Evolutionary conservation across 2,797 vertebrate genomes (phyloP), one percentile per base, ranked within the genome.

Genomic region (Xerus rutilus): DNA sequence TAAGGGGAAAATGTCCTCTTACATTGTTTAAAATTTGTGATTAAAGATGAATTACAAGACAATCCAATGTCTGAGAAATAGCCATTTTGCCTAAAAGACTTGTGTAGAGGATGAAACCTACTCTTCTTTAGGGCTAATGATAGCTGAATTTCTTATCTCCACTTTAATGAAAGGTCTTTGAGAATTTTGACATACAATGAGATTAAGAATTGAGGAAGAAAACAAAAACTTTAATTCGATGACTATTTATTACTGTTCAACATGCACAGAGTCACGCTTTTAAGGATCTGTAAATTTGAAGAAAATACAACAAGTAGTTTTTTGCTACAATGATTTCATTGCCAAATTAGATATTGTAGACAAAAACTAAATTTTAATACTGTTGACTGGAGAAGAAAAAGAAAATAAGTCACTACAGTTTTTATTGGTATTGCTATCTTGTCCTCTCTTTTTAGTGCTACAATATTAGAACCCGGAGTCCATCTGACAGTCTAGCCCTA

Each of bases 1-100:
- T 73, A 87, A 69, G 64, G 35, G 17, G n/a, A 18, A 90, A 74
- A 59, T 86, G 8, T 88, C 82, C 1, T 85, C 2, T 90, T 74
- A 90, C 59, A 67, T 73, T 93, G 93, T 81, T 94, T 95, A 57
- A 82, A 81, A 95, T 47, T 90, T 91, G 64, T 86, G 35, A 62
- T 79, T 89, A 77, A 78, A n/a, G 14, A 65, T 92, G 35, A 93
- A 89, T 67, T 82, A 67, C 12, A 87, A 84, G 32, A 69, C 28
- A 95, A 49, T 13, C 84, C 28, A 81, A 43, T 82, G 30, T 81
- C 90, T 92, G n/a, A 74, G 91, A 94, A 89, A 67, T 30, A 77
- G 25, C 14, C 62, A 47, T 79, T 83, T 95, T n/a, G 14, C 59
- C 12, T 85, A 35, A 88, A 92, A 57, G 3, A 78, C n/a, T 62